These are phyloP conservation scores for Ischnus inquisitorius DNA, from an alignment of 2,888 invertebrate species.

Conservation along the genomic window DNA sequence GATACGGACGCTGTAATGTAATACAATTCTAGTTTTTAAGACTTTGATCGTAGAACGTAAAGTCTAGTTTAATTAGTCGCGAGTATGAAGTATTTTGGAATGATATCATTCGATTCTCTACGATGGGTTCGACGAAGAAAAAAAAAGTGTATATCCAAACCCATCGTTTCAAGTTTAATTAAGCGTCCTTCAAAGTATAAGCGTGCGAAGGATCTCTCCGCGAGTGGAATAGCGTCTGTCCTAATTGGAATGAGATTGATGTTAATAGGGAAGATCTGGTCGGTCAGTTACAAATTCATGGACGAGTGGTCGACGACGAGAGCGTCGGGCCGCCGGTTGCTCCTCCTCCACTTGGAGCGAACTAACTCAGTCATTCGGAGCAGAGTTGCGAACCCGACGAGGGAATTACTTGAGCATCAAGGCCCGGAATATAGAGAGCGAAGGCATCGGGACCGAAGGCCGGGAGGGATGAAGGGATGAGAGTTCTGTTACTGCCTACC, in stretches of 20 bases:
- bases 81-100: neutral
- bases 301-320: conserved; percentile 61
- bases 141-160: neutral
- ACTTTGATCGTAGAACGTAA: neutral
- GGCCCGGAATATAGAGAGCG: conserved; percentile 42
- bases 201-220: neutral
- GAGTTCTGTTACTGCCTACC: conserved; percentile 73
- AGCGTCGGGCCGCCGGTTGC: conserved; percentile 17
- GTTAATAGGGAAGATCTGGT: conserved; percentile 67
- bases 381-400: conserved; percentile 60
- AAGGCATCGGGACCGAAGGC: conserved; percentile 66
- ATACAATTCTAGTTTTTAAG: neutral
- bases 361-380: conserved; percentile 66
- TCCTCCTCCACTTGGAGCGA: conserved; percentile 49
- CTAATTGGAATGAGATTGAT: conserved; percentile 63
- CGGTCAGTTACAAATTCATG: conserved; percentile 68
- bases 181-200: neutral
- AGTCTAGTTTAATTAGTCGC: neutral
- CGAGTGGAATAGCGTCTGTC: conserved; percentile 12
- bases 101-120: neutral
- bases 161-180: conserved; percentile 1
- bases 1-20: neutral
- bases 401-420: conserved; percentile 64
- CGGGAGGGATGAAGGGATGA: conserved; percentile 66
- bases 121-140: neutral